phyloP scores from a whole-genome alignment of 2,888 invertebrate species.

The Pyrochroa serraticornis region DNA sequence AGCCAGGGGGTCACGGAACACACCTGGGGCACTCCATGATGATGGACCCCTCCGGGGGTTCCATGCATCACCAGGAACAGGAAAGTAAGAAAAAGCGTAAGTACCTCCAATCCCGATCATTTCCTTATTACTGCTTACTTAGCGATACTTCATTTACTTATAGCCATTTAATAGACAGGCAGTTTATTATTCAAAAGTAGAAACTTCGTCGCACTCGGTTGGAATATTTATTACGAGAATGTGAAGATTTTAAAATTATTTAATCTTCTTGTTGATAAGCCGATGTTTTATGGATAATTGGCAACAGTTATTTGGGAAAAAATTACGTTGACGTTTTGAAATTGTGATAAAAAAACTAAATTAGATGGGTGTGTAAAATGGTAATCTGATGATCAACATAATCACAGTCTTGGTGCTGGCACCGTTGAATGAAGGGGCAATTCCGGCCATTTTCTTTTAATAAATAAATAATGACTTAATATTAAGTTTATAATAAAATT shows the following conservation, averaged over 20 bases:
- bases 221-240: constrained; percentile 3
- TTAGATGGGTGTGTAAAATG: constrained; percentile 1
- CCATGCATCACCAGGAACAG: constrained; percentile 54
- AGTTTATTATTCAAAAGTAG: constrained; percentile 3
- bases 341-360: neutral
- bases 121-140: neutral
- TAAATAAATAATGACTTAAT: too few species aligned
- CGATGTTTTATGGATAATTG: neutral
- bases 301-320: neutral
- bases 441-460: too few species aligned
- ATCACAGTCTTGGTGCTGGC: too few species aligned
- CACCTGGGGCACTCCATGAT: constrained; percentile 61
- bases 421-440: too few species aligned
- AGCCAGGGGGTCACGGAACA: constrained; percentile 58
- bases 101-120: constrained; percentile 32
- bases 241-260: neutral
- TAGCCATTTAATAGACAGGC: neutral
- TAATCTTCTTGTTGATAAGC: neutral
- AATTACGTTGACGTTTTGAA: neutral
- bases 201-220: neutral
- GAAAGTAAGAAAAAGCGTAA: constrained; percentile 58
- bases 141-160: constrained; percentile 1
- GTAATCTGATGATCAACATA: neutral
- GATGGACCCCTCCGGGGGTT: constrained; percentile 54
- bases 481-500: too few species aligned